Percentiles rank a stretch among this genome's conserved stretches.
These are phyloP conservation scores for Channallabes apus DNA, from an alignment of 2,797 vertebrate genomes.

Conservation along the genomic window DNA sequence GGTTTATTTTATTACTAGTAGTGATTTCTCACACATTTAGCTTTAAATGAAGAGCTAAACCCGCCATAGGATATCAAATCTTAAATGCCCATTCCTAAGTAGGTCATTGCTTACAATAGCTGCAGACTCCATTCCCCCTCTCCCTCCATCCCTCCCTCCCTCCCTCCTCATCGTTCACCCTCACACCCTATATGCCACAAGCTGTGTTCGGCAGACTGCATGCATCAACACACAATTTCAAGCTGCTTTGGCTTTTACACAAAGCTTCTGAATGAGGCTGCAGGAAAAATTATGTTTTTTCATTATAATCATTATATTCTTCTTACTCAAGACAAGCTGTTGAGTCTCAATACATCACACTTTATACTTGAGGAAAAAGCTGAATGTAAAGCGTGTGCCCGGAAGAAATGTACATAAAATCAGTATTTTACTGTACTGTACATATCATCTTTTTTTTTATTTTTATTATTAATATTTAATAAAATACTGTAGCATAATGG, in stretches of 20 bases:
- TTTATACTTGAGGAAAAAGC: too few species aligned
- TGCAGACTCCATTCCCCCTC: slow-evolving; percentile 58
- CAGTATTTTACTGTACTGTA: not conserved
- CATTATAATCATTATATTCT: not conserved
- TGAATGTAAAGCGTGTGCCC: not conserved
- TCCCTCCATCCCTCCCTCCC: slow-evolving; percentile 3
- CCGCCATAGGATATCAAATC: slow-evolving; percentile 75
- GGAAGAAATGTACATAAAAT: not conserved
- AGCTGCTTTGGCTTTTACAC: slow-evolving; percentile 23
- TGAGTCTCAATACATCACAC: not conserved
- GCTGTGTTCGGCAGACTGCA: slow-evolving; percentile 51
- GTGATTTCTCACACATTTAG: not conserved
- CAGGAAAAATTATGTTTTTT: too few species aligned
- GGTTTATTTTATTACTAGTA: not conserved
- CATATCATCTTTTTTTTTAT: not conserved
- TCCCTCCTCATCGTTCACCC: slow-evolving; percentile 49
- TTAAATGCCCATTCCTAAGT: slow-evolving; percentile 76
- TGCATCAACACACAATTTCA: slow-evolving; percentile 60
- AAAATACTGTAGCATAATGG: not conserved
- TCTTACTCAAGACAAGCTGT: not conserved
- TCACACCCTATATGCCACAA: slow-evolving; percentile 64
- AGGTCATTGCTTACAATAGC: slow-evolving; percentile 80
- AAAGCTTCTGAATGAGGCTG: not conserved
- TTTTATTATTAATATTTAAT: not conserved
- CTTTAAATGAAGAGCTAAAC: slow-evolving; percentile 57